Evolutionary conservation across 2,113 vertebrate species (phyloP).

Genomic region (Sceloporus tristichus): DNA sequence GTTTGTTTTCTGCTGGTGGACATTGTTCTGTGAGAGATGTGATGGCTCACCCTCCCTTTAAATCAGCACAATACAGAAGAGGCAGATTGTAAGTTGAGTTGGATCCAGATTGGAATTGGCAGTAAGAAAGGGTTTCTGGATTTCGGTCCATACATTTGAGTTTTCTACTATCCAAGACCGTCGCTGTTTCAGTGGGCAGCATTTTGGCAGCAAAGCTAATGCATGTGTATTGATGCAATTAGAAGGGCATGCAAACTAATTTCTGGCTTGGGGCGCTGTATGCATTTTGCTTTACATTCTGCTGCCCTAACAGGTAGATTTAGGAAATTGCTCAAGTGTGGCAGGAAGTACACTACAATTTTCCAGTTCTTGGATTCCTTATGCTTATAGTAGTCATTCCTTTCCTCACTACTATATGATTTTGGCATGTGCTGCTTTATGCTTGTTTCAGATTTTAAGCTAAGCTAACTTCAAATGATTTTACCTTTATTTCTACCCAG

Average conservation of each 20-base stretch:
- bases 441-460: not conserved
- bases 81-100: conserved; percentile 39
- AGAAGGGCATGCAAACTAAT: conserved; percentile 56
- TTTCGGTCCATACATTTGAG: conserved; percentile 44
- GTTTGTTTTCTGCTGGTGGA: conserved; percentile 4
- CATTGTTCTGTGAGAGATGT: not conserved
- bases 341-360: conserved; percentile 17
- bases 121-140: conserved; percentile 49
- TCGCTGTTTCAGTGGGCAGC: conserved; percentile 51
- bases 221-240: conserved; percentile 70
- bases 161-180: conserved; percentile 29
- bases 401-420: conserved; percentile 49
- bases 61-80: conserved; percentile 43
- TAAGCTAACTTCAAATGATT: not conserved
- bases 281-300: conserved; percentile 52
- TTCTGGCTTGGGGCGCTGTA: conserved; percentile 60
- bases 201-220: conserved; percentile 66
- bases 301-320: not conserved
- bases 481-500: not conserved
- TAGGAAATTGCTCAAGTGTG: conserved; percentile 33
- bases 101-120: conserved; percentile 54
- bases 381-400: conserved; percentile 38
- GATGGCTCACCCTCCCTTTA: conserved; percentile 10
- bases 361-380: conserved; percentile 49
- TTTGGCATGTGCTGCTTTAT: conserved; percentile 2